Evolutionary conservation across 2,888 invertebrate species (phyloP).

Genomic region (Anorthoa munda): DNA sequence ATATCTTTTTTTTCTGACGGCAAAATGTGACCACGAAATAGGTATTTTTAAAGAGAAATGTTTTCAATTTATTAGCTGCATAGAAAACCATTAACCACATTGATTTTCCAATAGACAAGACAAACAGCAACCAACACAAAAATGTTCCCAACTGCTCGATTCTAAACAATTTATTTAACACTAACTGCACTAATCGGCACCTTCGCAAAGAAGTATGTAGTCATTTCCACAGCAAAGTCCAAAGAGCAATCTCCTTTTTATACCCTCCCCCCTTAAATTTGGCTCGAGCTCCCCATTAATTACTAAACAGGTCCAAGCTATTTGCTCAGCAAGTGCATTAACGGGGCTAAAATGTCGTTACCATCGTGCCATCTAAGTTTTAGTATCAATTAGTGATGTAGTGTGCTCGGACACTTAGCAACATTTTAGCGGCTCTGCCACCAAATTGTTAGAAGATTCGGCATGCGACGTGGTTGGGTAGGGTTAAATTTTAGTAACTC

Average conservation of each 20-base stretch:
- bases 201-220: not conserved
- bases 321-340: conserved; percentile 62
- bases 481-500: not conserved
- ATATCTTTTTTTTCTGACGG: not conserved
- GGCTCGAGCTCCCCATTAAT: conserved; percentile 57
- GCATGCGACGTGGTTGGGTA: not conserved
- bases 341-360: conserved; percentile 53
- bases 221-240: conserved; percentile 32
- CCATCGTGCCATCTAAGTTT: conserved; percentile 53
- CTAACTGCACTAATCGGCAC: conserved; percentile 20
- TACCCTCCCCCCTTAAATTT: conserved; percentile 32
- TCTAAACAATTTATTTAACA: not conserved
- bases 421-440: conserved; percentile 49
- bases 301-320: conserved; percentile 54
- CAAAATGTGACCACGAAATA: not conserved
- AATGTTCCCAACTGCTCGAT: not conserved
- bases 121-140: not conserved
- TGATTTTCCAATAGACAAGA: not conserved
- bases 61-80: not conserved
- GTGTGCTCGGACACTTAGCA: conserved; percentile 42
- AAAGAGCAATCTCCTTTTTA: conserved; percentile 35
- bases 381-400: conserved; percentile 61
- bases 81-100: not conserved
- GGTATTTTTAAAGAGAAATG: too few species aligned
- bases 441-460: conserved; percentile 43